Conservation (phyloP, 1,140 invertebrate genomes). For the Pomacea maculata region DNA sequence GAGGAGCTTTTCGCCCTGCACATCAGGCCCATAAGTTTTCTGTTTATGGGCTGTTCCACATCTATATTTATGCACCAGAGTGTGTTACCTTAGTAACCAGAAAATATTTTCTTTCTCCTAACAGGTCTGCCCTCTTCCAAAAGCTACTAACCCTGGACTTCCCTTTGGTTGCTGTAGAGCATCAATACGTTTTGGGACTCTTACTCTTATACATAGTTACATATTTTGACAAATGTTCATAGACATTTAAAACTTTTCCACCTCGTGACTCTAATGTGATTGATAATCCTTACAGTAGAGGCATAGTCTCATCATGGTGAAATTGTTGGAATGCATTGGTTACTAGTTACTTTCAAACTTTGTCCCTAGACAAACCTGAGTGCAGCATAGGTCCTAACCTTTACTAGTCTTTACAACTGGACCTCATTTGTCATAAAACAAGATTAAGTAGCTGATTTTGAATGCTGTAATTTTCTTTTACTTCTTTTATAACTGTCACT, state of each 20-base stretch:
- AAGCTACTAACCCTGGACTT: conserved; percentile 52
- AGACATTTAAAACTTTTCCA: neutral
- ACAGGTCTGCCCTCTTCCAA: conserved; percentile 60
- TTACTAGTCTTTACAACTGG: too few species aligned
- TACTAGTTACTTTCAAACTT: too few species aligned
- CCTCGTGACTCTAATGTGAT: neutral
- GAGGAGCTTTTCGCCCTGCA: too few species aligned
- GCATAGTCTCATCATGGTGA: neutral
- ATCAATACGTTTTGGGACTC: neutral
- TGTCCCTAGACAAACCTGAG: too few species aligned
- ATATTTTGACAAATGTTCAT: neutral
- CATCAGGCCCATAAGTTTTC: too few species aligned
- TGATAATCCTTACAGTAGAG: neutral
- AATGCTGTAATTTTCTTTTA: too few species aligned
- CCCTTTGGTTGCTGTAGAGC: conserved; percentile 15
- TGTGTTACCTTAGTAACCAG: conserved; percentile 8
- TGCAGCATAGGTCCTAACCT: too few species aligned
- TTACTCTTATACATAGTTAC: neutral
- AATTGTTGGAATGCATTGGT: too few species aligned
- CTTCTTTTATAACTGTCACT: too few species aligned
- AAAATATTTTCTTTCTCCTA: conserved; percentile 30
- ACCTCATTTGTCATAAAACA: too few species aligned
- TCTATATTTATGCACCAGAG: neutral
- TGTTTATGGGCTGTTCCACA: neutral
- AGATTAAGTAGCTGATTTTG: too few species aligned